A percentile compares a stretch with the other conserved stretches of the same genome.
phyloP scores from a whole-genome alignment of 2,888 invertebrate genomes.

The Mesodorylaimus sp. region DNA sequence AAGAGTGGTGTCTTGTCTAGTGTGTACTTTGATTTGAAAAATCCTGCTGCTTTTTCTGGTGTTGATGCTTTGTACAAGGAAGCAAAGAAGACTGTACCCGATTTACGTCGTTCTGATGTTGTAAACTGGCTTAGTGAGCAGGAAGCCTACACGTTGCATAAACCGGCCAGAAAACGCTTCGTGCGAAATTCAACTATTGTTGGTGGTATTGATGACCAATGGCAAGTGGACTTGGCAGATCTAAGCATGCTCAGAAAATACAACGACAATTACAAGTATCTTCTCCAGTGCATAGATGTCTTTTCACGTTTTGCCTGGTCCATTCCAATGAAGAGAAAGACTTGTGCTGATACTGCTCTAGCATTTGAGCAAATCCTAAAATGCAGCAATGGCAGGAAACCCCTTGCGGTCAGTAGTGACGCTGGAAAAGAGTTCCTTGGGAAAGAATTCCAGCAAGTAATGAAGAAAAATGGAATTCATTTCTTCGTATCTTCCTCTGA shows the following conservation, averaged over 20 bases:
- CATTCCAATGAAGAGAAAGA: constrained; percentile 18
- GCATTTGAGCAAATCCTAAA: background rate
- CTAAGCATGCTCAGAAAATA: constrained; percentile 8
- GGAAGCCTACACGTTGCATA: constrained; percentile 15
- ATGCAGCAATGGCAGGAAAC: background rate
- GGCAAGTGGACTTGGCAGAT: constrained; percentile 18
- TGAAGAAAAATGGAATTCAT: background rate
- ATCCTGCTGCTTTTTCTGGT: too few relatives aligned
- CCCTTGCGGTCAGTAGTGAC: background rate
- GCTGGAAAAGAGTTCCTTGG: background rate
- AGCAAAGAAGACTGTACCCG: too few relatives aligned
- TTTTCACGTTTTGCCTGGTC: constrained; percentile 19
- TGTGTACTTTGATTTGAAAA: too few relatives aligned
- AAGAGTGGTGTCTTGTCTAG: too few relatives aligned
- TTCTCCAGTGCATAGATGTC: constrained; percentile 19
- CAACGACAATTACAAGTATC: constrained; percentile 17
- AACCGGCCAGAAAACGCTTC: constrained; percentile 11
- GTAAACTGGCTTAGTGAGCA: constrained; percentile 12
- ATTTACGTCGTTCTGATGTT: too few relatives aligned
- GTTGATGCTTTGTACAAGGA: too few relatives aligned
- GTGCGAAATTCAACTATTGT: constrained; percentile 13
- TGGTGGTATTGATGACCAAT: constrained; percentile 17
- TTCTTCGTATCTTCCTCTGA: background rate
- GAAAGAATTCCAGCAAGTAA: background rate
- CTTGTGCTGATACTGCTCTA: background rate